Base-by-base conservation (phyloP, 2,888 invertebrate genomes). In the Ypsolopha sequella region DNA sequence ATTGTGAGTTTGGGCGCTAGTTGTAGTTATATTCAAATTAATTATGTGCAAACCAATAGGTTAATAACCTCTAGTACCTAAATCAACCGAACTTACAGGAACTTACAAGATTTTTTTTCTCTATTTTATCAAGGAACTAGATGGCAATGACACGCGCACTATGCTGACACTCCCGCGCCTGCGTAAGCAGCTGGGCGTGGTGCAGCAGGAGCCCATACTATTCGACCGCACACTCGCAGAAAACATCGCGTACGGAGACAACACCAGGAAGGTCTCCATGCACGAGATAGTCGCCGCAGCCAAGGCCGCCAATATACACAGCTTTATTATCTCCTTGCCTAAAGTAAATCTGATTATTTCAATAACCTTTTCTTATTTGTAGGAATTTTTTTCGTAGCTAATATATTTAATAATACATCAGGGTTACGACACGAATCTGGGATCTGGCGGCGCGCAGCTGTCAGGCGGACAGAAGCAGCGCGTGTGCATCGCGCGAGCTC, bases 241-340 rank as follows among this genome's bases (percentile, higher is more conserved):
- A 66, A 96, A 96, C 72, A 95, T 96, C 60, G 92, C 93, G 0
- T 96, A 96, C 68, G 96, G 96, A 6, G 93, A 94, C 70, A 94
- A 93, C 71, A 87, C 80, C 56, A 87, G 93, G 13, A 80, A 86
- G 36, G 90, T 93, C 47, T 67, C 89, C 36, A 92, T 91, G 88
- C 88, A 89, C 41, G 94, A 95, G 65, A 90, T 95, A 53, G 91
- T 94, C 14, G 88, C 90, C 53, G 92, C 93, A 0, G 92, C 93
- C 2, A 91, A 91, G 65, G 89, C 90, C 58, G 92, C 95, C 8
- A 95, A 95, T 63, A 94, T 95, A 58, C 95, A 95, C 70, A 89
- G 86, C 58, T 95, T 95, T 64, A 91, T 95, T 48, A 75, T 88
- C 39, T 88, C 90, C 4, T 73, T 95, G 53, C 95, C 94, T 4